Evolutionary conservation across 2,888 invertebrate species (phyloP).

Genomic region (Nematopogon swammerdamellus): DNA sequence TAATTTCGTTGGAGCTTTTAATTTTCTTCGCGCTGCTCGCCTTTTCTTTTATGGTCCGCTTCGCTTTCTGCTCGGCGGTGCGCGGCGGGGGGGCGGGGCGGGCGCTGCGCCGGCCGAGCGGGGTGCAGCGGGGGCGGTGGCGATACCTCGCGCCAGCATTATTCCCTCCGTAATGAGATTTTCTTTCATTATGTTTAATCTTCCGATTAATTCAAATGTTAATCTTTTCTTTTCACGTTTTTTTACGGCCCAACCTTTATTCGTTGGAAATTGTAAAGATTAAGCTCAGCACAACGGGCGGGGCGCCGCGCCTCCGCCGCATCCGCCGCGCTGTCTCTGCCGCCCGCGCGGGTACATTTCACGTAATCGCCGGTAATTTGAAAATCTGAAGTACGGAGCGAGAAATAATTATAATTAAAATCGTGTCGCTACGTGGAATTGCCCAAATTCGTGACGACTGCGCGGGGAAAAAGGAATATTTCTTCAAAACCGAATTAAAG

Average conservation of each 20-base stretch:
- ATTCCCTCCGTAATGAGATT: constrained; percentile 53
- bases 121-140: constrained; percentile 19
- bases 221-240: constrained; percentile 47
- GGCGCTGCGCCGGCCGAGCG: too few species aligned
- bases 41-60: constrained; percentile 39
- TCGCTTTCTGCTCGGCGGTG: constrained; percentile 27
- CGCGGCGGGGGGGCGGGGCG: too few species aligned
- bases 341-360: background rate
- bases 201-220: constrained; percentile 58
- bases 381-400: background rate
- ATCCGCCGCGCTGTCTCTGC: too few species aligned
- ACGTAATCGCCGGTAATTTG: background rate
- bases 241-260: constrained; percentile 34
- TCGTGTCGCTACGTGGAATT: background rate
- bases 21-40: constrained; percentile 50
- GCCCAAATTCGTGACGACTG: too few species aligned
- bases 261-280: background rate
- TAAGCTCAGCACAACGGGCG: background rate
- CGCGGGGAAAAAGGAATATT: too few species aligned
- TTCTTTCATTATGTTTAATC: constrained; percentile 58
- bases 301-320: too few species aligned
- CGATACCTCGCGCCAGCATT: constrained; percentile 53
- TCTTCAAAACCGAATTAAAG: too few species aligned
- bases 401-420: background rate
- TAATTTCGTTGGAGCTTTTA: constrained; percentile 53